Evolutionary conservation across 2,888 invertebrate genomes (phyloP), one percentile per base, ranked within the genome.

Genomic region (Dione vanillae): DNA sequence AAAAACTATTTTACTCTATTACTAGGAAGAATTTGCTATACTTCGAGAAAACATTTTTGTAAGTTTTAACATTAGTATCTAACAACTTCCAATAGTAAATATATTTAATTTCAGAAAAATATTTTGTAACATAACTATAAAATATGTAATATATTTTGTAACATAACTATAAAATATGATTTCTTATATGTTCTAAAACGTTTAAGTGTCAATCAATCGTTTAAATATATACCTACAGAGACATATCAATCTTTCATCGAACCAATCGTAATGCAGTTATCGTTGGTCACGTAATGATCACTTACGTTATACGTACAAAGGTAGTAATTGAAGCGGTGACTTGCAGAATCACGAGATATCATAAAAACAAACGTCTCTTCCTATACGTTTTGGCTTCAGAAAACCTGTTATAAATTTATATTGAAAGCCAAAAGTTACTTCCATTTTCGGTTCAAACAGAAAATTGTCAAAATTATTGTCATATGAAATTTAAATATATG

Each of bases 241-340:
- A 27, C 5, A 27, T 27, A 27, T 27, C 27, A 27, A 27, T 27
- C 27, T 27, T 27, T 27, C 27, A 27, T 27, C 27, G 11, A 58
- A 56, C 37, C 37, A 56, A 37, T 35, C 40, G 6, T 58, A 19
- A 40, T 37, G 40, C 7, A 40, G 16, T 8, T 43, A 58, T 9
- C 20, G 19, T 61, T 61, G 43, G 2, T 45, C 41, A 27, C 43
- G 43, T 45, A 45, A 61, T 45, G 27, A 9, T 9, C 59, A 43
- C 12, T 59, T 59, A 61, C 45, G 43, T 49, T 49, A 49, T 49
- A 16, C 20, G 59, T n/a, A n/a, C n/a, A n/a, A n/a, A n/a, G n/a
- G n/a, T 43, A 27, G 20, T 43, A 9, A 43, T 20, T 43, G 43
- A 59, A n/a, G 43, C 59, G 43, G 45, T 45, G 43, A 45, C 59